These are phyloP conservation scores for Enteromius paludinosus DNA, from an alignment of 2,797 vertebrate genomes.

Conservation along the genomic window DNA sequence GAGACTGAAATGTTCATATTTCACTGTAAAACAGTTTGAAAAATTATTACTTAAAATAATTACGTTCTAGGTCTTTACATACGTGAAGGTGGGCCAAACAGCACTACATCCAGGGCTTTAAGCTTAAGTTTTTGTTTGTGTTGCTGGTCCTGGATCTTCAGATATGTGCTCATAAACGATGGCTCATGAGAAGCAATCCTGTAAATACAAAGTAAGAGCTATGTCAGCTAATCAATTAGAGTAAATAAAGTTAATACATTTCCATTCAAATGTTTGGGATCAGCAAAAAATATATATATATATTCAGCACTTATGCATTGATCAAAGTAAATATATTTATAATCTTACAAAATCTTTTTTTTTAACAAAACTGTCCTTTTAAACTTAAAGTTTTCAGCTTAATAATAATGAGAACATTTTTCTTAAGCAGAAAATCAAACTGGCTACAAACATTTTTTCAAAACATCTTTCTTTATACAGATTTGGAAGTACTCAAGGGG, in stretches of 20 bases:
- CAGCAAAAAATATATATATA: too few relatives aligned
- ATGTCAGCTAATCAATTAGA: not conserved
- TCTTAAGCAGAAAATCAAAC: not conserved
- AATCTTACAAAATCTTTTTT: not conserved
- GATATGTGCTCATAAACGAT: constrained; percentile 89
- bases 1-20: not conserved
- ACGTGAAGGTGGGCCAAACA: constrained; percentile 96
- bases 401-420: not conserved
- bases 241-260: not conserved
- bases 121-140: constrained; percentile 98
- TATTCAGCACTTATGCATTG: not conserved
- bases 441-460: too few relatives aligned
- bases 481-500: too few relatives aligned
- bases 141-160: constrained; percentile 94
- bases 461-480: too few relatives aligned
- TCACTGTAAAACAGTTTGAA: not conserved
- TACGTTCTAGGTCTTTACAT: constrained; percentile 67
- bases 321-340: not conserved
- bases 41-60: not conserved
- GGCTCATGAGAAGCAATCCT: constrained; percentile 98
- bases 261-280: not conserved
- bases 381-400: not conserved
- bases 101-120: constrained; percentile 95
- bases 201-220: constrained; percentile 44
- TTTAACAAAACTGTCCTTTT: not conserved